Evolutionary conservation across 2,113 vertebrate species (phyloP), one percentile per base, ranked within the genome.

Genomic region (Ctenomys sociabilis): DNA sequence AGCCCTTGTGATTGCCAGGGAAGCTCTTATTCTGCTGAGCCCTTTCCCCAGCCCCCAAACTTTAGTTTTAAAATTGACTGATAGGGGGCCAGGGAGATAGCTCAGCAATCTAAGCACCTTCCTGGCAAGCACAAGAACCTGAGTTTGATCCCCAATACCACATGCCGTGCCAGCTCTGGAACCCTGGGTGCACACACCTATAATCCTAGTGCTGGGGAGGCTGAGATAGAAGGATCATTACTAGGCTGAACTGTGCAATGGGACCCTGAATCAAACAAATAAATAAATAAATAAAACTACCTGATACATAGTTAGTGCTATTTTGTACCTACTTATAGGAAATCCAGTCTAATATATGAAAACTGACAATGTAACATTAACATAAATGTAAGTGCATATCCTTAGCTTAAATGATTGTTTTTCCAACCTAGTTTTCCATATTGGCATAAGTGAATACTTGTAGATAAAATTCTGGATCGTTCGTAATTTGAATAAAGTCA

Each of bases 371-470:
- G 75, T 68, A 83, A 78, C 63, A 54, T 83, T 73, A 90, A 89
- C 73, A 77, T 84, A 77, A 64, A 78, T 66, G 1, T 81, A 70
- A 90, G 73, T 64, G 52, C 19, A 9, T 89, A 82, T 72, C 84
- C 75, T 78, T 85, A 84, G 19, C 28, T 86, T 64, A 96, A 86
- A 24, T 85, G 11, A 35, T 78, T 24, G 77, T 72, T 91, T 85
- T 91, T 68, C 75, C 49, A 49, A 17, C 17, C 17, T 92, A 28
- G 70, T 83, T 90, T 95, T 85, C 91, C 89, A 90, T 84, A 40
- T 70, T 95, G 88, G 12, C 54, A 28, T 64, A 77, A 93, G 0
- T 64, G 28, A 70, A 37, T 78, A 83, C 77, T 88, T 84, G 54
- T 85, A 61, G 30, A 14, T 93, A 80, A 63, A 94, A 89, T 63